Evolutionary conservation across 2,113 vertebrate genomes (phyloP).

Genomic region (Callocephalon fimbriatum): DNA sequence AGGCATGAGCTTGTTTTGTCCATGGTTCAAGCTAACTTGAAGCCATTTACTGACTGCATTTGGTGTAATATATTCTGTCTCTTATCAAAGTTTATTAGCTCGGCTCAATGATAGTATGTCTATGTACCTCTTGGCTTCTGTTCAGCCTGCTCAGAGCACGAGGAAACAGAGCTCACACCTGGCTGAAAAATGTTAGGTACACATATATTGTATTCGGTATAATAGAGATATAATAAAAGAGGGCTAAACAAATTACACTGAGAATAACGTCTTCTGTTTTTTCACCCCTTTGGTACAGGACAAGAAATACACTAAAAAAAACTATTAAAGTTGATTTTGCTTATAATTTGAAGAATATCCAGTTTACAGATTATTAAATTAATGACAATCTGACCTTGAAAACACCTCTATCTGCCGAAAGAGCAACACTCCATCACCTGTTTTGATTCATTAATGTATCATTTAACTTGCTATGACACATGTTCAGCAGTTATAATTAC

Average conservation of each 20-base stretch:
- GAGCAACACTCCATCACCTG: slow-evolving; percentile 83
- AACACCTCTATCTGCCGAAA: slow-evolving; percentile 80
- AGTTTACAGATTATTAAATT: slow-evolving; percentile 82
- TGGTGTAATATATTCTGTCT: neutral
- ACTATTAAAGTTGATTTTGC: slow-evolving; percentile 59
- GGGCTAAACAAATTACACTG: slow-evolving; percentile 31
- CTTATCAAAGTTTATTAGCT: neutral
- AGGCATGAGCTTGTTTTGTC: neutral
- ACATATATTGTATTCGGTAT: neutral
- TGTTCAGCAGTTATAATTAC: slow-evolving; percentile 84
- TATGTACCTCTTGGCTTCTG: neutral
- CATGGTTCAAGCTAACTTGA: neutral
- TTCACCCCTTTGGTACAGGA: neutral
- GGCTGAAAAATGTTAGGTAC: neutral
- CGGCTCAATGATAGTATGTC: neutral
- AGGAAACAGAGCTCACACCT: neutral
- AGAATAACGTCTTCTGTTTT: slow-evolving; percentile 8
- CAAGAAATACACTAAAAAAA: neutral
- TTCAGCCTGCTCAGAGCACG: neutral
- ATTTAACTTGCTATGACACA: slow-evolving; percentile 84
- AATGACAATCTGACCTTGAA: slow-evolving; percentile 82
- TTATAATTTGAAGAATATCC: slow-evolving; percentile 77
- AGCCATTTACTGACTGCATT: neutral
- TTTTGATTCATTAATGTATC: slow-evolving; percentile 86
- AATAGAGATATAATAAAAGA: slow-evolving; percentile 26